These are phyloP conservation scores for Excalfactoria chinensis DNA, from an alignment of 2,113 vertebrate genomes.

Conservation along the genomic window DNA sequence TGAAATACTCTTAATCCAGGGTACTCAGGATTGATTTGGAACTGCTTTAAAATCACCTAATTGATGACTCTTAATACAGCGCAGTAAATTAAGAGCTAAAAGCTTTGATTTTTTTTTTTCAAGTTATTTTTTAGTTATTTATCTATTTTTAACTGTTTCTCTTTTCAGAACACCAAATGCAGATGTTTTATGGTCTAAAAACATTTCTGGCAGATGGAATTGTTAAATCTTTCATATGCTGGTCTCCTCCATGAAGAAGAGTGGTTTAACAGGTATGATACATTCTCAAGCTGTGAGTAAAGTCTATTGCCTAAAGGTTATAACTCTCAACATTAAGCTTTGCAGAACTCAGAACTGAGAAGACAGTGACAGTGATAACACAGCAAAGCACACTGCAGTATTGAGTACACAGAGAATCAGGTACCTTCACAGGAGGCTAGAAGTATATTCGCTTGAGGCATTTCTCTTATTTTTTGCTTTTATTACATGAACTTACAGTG, in stretches of 20 bases:
- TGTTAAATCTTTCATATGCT: constrained; percentile 12
- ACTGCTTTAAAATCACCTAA: not conserved
- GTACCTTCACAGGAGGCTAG: not conserved
- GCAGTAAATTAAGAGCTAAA: not conserved
- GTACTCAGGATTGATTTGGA: not conserved
- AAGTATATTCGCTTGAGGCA: not conserved
- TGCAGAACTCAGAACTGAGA: not conserved
- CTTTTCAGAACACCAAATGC: not conserved
- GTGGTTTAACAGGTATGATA: not conserved
- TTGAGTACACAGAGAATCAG: not conserved
- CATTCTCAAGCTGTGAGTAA: not conserved
- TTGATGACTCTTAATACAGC: not conserved
- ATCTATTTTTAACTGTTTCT: not conserved
- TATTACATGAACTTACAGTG: not conserved
- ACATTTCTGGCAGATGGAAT: not conserved
- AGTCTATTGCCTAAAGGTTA: not conserved
- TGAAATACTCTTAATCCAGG: not conserved
- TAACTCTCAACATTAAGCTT: not conserved
- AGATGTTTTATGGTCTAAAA: not conserved
- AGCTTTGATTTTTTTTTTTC: not conserved
- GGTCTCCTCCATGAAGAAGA: not conserved
- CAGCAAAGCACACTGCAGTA: not conserved
- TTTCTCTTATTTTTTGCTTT: not conserved
- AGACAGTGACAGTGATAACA: not conserved
- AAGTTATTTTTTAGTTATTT: not conserved